Evolutionary conservation across 37 sponge, comb jelly and placozoan species (phyloP).

Genomic region (Chondrilla cf. caribensis): DNA sequence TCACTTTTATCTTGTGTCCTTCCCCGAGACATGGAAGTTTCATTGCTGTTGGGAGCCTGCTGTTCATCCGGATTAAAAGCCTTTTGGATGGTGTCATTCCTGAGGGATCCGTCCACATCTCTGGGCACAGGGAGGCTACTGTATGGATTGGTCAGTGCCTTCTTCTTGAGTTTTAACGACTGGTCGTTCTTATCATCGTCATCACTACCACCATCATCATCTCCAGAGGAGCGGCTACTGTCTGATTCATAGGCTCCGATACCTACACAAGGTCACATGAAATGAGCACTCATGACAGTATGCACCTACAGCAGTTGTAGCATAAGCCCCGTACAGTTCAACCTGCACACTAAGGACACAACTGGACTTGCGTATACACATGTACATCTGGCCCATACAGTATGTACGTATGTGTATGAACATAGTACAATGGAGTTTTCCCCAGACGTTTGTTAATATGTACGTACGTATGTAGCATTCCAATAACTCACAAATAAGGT

Average conservation of each 20-base stretch:
- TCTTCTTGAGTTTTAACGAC: not conserved
- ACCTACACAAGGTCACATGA: not conserved
- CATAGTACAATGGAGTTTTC: no score
- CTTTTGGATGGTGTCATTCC: not conserved
- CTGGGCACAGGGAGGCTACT: not conserved
- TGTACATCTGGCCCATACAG: no score
- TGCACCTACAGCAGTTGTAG: no score
- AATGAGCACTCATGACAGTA: not conserved
- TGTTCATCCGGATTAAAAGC: not conserved
- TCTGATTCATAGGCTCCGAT: not conserved
- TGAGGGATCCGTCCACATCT: not conserved
- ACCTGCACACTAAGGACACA: not conserved
- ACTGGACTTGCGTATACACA: not conserved
- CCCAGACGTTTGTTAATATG: no score
- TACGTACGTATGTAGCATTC: no score
- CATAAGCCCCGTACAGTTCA: not conserved
- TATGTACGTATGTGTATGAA: no score
- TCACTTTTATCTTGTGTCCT: not conserved
- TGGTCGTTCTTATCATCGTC: not conserved
- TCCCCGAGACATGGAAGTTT: not conserved
- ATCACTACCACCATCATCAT: not conserved
- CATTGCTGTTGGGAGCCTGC: not conserved
- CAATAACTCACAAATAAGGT: no score
- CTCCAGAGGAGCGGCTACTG: not conserved
- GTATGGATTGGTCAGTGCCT: not conserved